These are phyloP conservation scores for Onychomys torridus DNA, from an alignment of 2,797 vertebrate species.

Conservation along the genomic window DNA sequence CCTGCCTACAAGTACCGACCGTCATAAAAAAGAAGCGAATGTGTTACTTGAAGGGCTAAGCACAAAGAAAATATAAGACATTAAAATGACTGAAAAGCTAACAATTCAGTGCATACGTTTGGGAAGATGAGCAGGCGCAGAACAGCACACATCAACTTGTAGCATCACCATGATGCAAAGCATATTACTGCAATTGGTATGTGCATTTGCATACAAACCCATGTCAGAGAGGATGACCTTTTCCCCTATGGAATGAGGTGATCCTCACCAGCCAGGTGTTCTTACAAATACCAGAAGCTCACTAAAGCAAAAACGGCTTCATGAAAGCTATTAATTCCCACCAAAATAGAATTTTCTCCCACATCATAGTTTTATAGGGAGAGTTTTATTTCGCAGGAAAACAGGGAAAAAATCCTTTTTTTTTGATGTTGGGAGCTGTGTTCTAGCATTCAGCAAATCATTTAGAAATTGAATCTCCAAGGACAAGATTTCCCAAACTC, in stretches of 20 bases:
- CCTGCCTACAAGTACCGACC: too few species aligned
- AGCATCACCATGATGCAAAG: accelerated
- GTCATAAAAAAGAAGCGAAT: not conserved
- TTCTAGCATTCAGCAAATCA: not conserved
- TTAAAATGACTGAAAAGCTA: not conserved
- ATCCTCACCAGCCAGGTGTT: not conserved
- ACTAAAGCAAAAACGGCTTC: not conserved
- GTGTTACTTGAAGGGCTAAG: not conserved
- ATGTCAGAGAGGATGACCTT: not conserved
- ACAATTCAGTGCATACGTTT: not conserved
- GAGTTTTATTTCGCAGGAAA: slow-evolving; percentile 45
- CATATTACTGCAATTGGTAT: accelerated
- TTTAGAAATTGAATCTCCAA: slow-evolving; percentile 21
- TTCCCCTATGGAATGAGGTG: not conserved
- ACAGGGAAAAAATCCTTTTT: not conserved
- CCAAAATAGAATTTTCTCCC: not conserved
- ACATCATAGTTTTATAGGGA: slow-evolving; percentile 18
- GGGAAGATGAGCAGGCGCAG: not conserved
- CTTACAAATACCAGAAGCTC: not conserved
- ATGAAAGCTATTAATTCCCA: not conserved
- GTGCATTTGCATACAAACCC: accelerated
- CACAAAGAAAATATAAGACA: not conserved
- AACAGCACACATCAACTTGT: not conserved
- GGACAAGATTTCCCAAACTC: not conserved
- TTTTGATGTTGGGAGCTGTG: not conserved